These are phyloP conservation scores for Bellardia bayeri DNA, from an alignment of 2,888 invertebrate species.

Conservation along the genomic window DNA sequence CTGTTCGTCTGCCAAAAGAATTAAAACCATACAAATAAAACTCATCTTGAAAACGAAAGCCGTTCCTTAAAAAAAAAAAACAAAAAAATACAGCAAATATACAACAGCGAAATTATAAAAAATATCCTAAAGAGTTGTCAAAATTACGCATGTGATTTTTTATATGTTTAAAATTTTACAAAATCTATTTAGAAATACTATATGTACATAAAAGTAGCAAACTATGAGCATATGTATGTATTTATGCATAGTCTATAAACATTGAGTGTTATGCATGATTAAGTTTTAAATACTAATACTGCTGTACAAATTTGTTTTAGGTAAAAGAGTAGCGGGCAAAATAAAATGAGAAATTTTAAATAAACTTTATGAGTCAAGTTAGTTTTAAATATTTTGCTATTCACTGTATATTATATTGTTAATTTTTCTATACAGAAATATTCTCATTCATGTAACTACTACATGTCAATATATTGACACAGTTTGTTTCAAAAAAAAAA, in stretches of 20 bases:
- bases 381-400: neutral
- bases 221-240: neutral
- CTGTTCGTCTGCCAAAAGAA: neutral
- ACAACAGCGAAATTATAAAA: constrained; percentile 11
- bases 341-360: neutral
- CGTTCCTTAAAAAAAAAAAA: constrained; percentile 31
- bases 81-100: neutral
- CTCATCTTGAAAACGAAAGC: constrained; percentile 42
- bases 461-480: constrained; percentile 50
- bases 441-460: constrained; percentile 33
- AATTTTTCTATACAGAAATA: neutral
- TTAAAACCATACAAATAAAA: neutral
- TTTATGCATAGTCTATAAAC: neutral
- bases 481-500: constrained; percentile 40
- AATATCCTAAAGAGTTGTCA: constrained; percentile 20
- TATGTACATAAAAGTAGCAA: neutral
- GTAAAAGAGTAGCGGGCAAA: neutral
- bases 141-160: constrained; percentile 52
- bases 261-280: constrained; percentile 47
- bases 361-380: no score
- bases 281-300: constrained; percentile 20
- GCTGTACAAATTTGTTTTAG: neutral
- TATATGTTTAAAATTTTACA: neutral
- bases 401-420: neutral
- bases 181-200: neutral